Base-by-base conservation (phyloP, 35 echinoderm and acorn worm species). In the Diadema setosum region DNA sequence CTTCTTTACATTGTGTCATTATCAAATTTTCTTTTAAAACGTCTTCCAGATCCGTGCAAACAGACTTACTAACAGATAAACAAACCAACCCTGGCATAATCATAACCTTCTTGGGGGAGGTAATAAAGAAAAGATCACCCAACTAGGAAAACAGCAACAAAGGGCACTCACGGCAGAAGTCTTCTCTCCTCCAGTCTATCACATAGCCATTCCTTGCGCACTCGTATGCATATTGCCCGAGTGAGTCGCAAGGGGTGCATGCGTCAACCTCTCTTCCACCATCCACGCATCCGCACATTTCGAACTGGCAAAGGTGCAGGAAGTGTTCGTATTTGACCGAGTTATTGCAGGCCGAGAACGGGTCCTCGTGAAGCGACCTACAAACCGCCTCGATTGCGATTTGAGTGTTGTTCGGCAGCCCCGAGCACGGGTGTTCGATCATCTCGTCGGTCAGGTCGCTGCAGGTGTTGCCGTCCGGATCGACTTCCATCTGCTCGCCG, bases 91-190 rank as follows among this genome's bases (percentile, higher is more conserved):
- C n/a, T n/a, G n/a, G n/a, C n/a, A n/a, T n/a, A n/a, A n/a, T n/a
- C n/a, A n/a, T n/a, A n/a, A n/a, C n/a, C n/a, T n/a, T n/a, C n/a
- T n/a, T n/a, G n/a, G n/a, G n/a, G n/a, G n/a, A n/a, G n/a, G n/a
- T n/a, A n/a, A n/a, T n/a, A n/a, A n/a, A n/a, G n/a, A n/a, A n/a
- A n/a, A n/a, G n/a, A n/a, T n/a, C n/a, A n/a, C n/a, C n/a, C n/a
- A n/a, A n/a, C n/a, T n/a, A n/a, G n/a, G n/a, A n/a, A n/a, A n/a
- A n/a, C n/a, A n/a, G n/a, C n/a, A n/a, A 11, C 9, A 52, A 52
- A n/a, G 26, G 16, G 35, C 18, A 90, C 88, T 84, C 42, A 90
- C 88, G 56, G 24, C 88, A 90, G 29, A 84, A 32, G 16, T 70
- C 33, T 4, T 84, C 81, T 5, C 14, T 65, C 30, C 88, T 82